Evolutionary conservation across 2,888 invertebrate genomes (phyloP).

Genomic region (Auanema freiburgensis): DNA sequence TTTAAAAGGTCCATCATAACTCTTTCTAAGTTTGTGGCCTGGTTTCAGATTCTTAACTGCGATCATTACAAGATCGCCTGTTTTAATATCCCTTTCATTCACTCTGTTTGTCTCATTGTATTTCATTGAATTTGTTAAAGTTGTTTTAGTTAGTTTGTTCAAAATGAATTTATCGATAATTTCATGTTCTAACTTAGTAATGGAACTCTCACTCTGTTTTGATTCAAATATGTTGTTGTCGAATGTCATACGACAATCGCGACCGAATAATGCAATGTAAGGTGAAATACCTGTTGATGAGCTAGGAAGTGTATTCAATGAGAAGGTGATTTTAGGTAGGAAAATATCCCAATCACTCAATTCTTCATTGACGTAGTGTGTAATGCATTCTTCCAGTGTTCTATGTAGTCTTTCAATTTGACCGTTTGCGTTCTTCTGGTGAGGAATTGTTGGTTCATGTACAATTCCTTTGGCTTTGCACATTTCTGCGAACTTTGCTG

Average conservation of each 20-base stretch:
- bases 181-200: no score
- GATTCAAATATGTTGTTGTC: neutral
- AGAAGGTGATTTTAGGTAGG: slow-evolving; percentile 3
- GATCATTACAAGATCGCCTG: neutral
- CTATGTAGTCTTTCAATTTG: slow-evolving; percentile 10
- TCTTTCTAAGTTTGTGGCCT: neutral
- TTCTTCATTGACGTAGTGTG: slow-evolving; percentile 3
- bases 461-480: neutral
- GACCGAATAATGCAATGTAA: slow-evolving; percentile 8
- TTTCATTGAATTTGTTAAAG: neutral
- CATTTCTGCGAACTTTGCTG: slow-evolving; percentile 3
- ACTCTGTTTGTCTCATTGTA: neutral
- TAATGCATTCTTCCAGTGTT: slow-evolving; percentile 10
- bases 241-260: slow-evolving; percentile 4
- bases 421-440: slow-evolving; percentile 7
- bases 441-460: neutral
- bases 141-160: neutral
- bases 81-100: neutral
- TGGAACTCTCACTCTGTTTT: no score
- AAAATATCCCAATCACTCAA: slow-evolving; percentile 14
- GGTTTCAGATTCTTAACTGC: neutral
- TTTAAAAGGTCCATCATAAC: neutral
- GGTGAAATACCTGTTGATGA: slow-evolving; percentile 9
- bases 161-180: neutral
- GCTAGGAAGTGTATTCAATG: neutral